phyloP scores from a whole-genome alignment of 2,888 invertebrate genomes.

The Panorpa germanica region DNA sequence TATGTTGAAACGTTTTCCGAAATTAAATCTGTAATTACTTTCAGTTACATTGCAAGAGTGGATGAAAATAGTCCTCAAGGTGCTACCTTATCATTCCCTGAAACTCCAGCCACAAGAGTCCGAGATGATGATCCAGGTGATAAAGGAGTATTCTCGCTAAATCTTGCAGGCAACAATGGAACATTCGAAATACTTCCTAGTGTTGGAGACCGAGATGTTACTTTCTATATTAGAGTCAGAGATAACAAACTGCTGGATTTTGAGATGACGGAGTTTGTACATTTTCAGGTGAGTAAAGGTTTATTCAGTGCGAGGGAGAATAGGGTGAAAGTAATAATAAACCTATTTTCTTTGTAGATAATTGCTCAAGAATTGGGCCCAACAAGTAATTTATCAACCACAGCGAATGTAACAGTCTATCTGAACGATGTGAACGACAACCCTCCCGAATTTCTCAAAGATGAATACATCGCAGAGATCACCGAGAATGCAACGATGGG shows the following conservation, averaged over 20 bases:
- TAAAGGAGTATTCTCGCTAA: constrained; percentile 63
- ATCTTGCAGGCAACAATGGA: constrained; percentile 60
- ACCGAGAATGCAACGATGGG: constrained; percentile 67
- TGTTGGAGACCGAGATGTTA: constrained; percentile 57
- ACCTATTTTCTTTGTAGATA: constrained; percentile 27
- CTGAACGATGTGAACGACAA: constrained; percentile 80
- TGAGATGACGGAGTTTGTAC: constrained; percentile 55
- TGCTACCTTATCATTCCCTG: constrained; percentile 48
- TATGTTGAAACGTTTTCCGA: too few relatives aligned
- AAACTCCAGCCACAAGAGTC: constrained; percentile 51
- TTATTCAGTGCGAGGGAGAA: too few relatives aligned
- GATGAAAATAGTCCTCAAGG: constrained; percentile 71
- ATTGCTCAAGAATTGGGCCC: constrained; percentile 66
- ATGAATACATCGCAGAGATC: constrained; percentile 53
- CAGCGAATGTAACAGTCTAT: constrained; percentile 59
- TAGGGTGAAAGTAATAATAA: background rate
- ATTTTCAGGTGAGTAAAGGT: constrained; percentile 40
- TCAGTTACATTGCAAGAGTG: constrained; percentile 53
- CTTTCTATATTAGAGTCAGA: constrained; percentile 66
- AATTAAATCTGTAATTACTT: constrained; percentile 15
- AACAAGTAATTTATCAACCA: constrained; percentile 50
- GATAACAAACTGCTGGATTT: constrained; percentile 71
- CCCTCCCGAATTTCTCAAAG: constrained; percentile 55
- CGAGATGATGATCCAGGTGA: constrained; percentile 66
- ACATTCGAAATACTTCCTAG: constrained; percentile 78